Base-by-base conservation (phyloP, 30 jellyfish, hydroid and myxozoan species). In the Hydractinia symbiolongicarpus region DNA sequence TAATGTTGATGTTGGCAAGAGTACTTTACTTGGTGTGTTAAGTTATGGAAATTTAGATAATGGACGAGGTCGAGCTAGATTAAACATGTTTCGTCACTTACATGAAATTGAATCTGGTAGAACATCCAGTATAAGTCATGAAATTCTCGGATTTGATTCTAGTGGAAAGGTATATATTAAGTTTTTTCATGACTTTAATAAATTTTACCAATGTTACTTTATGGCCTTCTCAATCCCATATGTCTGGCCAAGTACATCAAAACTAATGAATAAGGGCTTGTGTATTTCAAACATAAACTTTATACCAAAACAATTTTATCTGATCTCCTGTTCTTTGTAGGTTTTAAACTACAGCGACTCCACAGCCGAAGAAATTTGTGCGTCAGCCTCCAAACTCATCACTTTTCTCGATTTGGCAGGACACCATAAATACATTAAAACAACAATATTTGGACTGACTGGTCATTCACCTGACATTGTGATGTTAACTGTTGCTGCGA, bases 1-100 rank as follows among this genome's bases (percentile, higher is more conserved):
- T 50, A 94, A 94, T 84, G 99, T 86, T 84, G 99, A 94, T 61
- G 96, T 78, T 68, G 99, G 99, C 86, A 94, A 94, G 88, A 94
- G 99, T 85, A 94, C 99, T 56, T 89, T 94, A 66, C 84, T 94
- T 40, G 99, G 99, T 50, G 99, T 94, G 4, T 85, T 94, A 40
- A 82, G 97, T 58, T 87, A 88, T 78, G 96, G 93, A 11, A 96
- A 88, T 77, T 62, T 77, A 72, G 99, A 94, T 86, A 94, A 94
- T 79, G 99, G 99, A 75, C 73, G 99, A 17, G 99, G 99, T 7
- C 77, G 96, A 61, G 99, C 99, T 60, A 90, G 99, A 74, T 93
- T 94, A 5, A 94, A 94, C 71, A 79, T 94, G 61, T 94, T 94
- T 72, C 96, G 99, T 5, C 99, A 94, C 72, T 89, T 94, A 9